Evolutionary conservation across 2,888 invertebrate genomes (phyloP).

Genomic region (Cantharis rufa): DNA sequence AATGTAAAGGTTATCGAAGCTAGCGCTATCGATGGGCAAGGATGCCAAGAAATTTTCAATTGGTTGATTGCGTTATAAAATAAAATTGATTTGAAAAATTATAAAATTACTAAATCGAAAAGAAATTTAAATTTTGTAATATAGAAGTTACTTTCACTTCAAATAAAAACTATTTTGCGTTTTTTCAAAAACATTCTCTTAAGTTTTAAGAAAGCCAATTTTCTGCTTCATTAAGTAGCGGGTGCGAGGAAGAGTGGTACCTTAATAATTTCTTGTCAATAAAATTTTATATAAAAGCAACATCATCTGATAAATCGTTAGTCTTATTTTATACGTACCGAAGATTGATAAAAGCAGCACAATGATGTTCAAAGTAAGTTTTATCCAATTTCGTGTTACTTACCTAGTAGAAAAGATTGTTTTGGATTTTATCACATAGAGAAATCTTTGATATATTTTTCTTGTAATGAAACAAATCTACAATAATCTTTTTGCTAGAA

Average conservation of each 20-base stretch:
- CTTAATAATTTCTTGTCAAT: background rate
- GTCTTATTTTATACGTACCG: background rate
- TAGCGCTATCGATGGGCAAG: slow-evolving; percentile 73
- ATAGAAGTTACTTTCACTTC: slow-evolving; percentile 32
- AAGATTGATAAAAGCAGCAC: background rate
- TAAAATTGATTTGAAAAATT: background rate
- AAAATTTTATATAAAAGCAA: background rate
- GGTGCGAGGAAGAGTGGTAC: background rate
- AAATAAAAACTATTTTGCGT: slow-evolving; percentile 3
- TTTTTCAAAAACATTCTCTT: slow-evolving; percentile 5
- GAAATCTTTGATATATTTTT: too few relatives aligned
- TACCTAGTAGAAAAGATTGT: background rate
- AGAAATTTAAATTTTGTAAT: background rate
- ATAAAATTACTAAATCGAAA: background rate
- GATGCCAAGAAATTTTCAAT: slow-evolving; percentile 67
- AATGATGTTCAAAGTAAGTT: slow-evolving; percentile 18
- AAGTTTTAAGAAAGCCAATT: slow-evolving; percentile 25
- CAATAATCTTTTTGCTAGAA: too few relatives aligned
- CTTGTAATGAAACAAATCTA: too few relatives aligned
- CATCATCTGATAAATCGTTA: background rate
- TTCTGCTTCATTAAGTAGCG: slow-evolving; percentile 15
- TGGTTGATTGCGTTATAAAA: slow-evolving; percentile 56
- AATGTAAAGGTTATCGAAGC: slow-evolving; percentile 73
- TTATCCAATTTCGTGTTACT: background rate
- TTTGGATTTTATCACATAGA: background rate